phyloP scores from a whole-genome alignment of 2,888 invertebrate species.

The Panopea generosa region DNA sequence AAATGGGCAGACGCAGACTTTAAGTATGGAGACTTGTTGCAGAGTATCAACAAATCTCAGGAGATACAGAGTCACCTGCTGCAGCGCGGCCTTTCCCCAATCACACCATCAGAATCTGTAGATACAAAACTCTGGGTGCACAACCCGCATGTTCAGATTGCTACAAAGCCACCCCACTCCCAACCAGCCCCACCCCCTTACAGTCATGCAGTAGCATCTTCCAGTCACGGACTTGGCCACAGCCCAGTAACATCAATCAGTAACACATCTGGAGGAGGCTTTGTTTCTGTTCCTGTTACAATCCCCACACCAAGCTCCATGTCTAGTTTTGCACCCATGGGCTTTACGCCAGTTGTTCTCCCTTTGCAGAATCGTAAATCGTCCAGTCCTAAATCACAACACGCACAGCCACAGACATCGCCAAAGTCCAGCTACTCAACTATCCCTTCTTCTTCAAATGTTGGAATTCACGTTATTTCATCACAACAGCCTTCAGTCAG shows the following conservation, averaged over 20 bases:
- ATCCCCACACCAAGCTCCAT: conserved; percentile 5
- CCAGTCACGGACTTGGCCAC: background rate
- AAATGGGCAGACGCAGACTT: conserved; percentile 44
- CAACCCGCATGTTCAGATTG: background rate
- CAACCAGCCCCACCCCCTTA: background rate
- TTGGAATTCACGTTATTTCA: background rate
- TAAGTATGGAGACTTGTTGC: conserved; percentile 51
- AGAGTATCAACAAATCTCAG: conserved; percentile 53
- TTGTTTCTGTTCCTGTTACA: conserved; percentile 24
- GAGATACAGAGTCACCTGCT: conserved; percentile 43
- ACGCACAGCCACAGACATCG: background rate
- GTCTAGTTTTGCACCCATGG: conserved; percentile 14
- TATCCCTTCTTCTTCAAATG: background rate
- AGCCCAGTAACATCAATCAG: background rate
- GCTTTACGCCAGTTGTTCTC: conserved; percentile 45
- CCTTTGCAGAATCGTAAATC: conserved; percentile 34
- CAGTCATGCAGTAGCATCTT: background rate
- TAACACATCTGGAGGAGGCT: conserved; percentile 19
- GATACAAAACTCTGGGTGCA: conserved; percentile 29
- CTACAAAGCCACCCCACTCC: background rate
- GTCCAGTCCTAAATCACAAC: conserved; percentile 15
- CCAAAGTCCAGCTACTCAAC: background rate
- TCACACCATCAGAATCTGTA: conserved; percentile 55
- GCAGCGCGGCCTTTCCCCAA: conserved; percentile 60
- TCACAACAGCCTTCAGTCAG: conserved; percentile 24